Evolutionary conservation across 2,797 vertebrate genomes (phyloP).

Genomic region (Otolemur crassicaudatus): DNA sequence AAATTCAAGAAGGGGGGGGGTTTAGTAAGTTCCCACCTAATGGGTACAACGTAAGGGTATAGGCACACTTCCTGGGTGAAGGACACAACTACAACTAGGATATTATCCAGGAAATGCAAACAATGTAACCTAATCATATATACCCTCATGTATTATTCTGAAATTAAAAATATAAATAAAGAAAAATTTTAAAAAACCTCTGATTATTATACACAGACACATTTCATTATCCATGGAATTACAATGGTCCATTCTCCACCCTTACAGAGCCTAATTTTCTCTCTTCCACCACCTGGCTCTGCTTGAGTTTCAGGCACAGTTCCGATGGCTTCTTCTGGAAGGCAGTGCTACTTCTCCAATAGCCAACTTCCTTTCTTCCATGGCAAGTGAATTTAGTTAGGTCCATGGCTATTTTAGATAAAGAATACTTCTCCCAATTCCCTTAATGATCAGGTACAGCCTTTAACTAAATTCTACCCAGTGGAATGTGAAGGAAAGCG

Average conservation of each 20-base stretch:
- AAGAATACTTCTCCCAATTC: neutral
- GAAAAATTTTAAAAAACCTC: too few relatives aligned
- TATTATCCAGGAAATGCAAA: too few relatives aligned
- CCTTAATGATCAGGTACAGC: neutral
- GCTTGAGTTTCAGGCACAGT: constrained; percentile 7
- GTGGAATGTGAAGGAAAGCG: neutral
- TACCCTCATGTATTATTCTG: too few relatives aligned
- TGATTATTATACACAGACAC: neutral
- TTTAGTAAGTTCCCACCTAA: too few relatives aligned
- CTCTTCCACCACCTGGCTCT: neutral
- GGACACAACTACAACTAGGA: too few relatives aligned
- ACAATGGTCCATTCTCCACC: constrained; percentile 15
- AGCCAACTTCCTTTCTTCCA: neutral
- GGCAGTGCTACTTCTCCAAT: neutral
- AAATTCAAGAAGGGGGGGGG: too few relatives aligned
- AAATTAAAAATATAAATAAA: too few relatives aligned
- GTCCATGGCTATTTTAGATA: neutral
- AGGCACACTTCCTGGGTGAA: too few relatives aligned
- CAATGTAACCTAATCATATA: too few relatives aligned
- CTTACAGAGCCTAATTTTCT: neutral
- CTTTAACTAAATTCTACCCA: neutral
- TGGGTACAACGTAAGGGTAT: too few relatives aligned
- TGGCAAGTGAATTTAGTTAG: neutral
- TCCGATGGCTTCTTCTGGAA: neutral
- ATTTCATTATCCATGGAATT: constrained; percentile 38